Conservation (phyloP, 2,888 invertebrate species). For the Trachelus tabidus region DNA sequence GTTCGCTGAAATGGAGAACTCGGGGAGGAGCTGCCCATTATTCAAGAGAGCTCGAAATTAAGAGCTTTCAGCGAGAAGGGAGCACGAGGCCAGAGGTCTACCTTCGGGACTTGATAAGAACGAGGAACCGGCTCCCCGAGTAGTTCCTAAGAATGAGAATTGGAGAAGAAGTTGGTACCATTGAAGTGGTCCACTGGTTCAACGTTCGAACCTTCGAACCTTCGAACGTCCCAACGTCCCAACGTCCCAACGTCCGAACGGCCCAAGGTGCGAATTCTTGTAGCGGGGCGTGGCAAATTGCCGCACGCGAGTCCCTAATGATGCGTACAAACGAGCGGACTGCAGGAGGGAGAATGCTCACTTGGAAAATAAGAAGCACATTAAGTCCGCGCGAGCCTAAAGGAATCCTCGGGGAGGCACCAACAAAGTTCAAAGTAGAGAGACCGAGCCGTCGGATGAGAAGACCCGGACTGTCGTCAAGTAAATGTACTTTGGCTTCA, state of each 20-base stretch:
- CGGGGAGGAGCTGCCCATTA: neutral
- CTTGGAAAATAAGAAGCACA: constrained; percentile 32
- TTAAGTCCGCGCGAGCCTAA: neutral
- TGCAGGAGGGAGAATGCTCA: constrained; percentile 22
- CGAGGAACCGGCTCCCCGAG: neutral
- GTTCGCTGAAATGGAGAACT: neutral
- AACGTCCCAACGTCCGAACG: constrained; percentile 20
- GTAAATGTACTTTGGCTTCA: no score
- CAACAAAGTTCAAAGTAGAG: no score
- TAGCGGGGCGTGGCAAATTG: constrained; percentile 60
- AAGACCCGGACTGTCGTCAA: neutral
- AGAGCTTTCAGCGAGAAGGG: neutral
- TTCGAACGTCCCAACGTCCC: no score
- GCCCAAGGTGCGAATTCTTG: constrained; percentile 57
- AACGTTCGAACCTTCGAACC: constrained; percentile 16
- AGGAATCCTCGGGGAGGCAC: no score
- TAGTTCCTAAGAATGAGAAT: constrained; percentile 14
- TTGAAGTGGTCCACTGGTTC: constrained; percentile 11
- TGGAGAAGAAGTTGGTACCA: constrained; percentile 13
- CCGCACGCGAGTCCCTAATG: constrained; percentile 60
- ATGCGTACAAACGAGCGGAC: constrained; percentile 56
- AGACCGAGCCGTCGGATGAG: neutral
- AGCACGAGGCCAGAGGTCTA: constrained; percentile 5
- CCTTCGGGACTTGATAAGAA: constrained; percentile 33
- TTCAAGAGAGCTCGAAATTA: constrained; percentile 22